Percentiles rank a stretch among this genome's conserved stretches.
phyloP scores from a whole-genome alignment of 2,888 invertebrate species.

The Pycnomerus fuliginosus region DNA sequence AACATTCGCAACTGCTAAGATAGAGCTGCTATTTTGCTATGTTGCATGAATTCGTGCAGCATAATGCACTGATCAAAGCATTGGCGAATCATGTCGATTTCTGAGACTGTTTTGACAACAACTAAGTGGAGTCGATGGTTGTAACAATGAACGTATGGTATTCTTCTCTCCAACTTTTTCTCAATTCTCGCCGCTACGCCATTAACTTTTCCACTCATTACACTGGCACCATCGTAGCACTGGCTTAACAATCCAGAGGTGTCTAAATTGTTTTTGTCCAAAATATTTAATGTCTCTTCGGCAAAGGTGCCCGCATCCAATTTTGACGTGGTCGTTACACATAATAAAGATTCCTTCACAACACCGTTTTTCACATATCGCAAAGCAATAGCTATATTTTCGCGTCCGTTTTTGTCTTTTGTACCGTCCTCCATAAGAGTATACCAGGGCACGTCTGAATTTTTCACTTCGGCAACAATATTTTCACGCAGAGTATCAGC shows the following conservation, averaged over 20 bases:
- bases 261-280: neutral
- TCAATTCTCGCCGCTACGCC: no score
- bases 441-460: constrained; percentile 3
- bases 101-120: no score
- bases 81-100: no score
- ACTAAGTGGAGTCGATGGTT: no score
- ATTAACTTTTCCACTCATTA: no score
- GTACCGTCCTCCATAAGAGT: constrained; percentile 1
- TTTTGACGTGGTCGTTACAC: neutral
- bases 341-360: constrained; percentile 1
- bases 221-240: constrained; percentile 4
- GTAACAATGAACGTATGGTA: no score
- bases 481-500: neutral
- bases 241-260: constrained; percentile 2
- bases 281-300: neutral
- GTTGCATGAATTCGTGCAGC: no score
- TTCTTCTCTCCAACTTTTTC: no score
- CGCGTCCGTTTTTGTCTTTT: neutral
- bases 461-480: neutral
- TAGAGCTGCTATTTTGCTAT: no score
- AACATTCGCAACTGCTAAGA: no score
- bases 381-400: constrained; percentile 1
- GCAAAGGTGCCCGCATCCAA: neutral
- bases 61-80: no score
- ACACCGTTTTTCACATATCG: neutral